Base-by-base conservation (phyloP, 1,140 invertebrate genomes). In the Drosophila subpulchrella region DNA sequence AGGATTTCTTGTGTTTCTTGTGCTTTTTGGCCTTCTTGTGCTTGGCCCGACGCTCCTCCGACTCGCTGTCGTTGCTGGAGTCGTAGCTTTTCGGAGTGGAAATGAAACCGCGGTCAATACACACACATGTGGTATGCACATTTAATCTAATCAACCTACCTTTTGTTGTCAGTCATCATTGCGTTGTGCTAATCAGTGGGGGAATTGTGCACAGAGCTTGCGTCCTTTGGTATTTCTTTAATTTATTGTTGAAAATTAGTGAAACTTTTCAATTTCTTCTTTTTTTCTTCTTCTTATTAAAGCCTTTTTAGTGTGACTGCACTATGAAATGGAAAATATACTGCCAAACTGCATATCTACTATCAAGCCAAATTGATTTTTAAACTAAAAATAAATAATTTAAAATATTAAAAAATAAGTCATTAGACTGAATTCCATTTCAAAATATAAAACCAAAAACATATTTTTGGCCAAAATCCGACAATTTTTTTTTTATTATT, bases 1-100 rank as follows among this genome's bases (percentile, higher is more conserved):
- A 56, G 12, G 90, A 78, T 73, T 94, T 94, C 72, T 94, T 94
- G 66, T 94, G 93, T 75, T 94, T 94, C 71, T 94, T 94, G 60
- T 83, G 93, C 65, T 93, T 94, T 73, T 94, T 94, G 48, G 93
- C 93, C 66, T 91, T 92, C 48, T 90, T 92, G n/a, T 76, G 79
- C 68, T 91, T 91, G 48, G 71, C 46, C 27, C 73, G 84, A 6
- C 73, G 91, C 20, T 90, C 88, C n/a, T 81, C 88, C 5, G 78
- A 53, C 50, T 70, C 88, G 51, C 76, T 91, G 34, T 74, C 91
- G 30, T 72, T 80, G 44, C 75, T 91, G 32, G 90, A 89, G 58
- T 89, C 81, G 47, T 61, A 80, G 70, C 90, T 90, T 41, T 36
- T 63, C 30, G 42, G 8, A 50, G 20, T 30, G 5, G 17, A 11